These are phyloP conservation scores for Lobophora halterata DNA, from an alignment of 2,888 invertebrate genomes.

Conservation along the genomic window DNA sequence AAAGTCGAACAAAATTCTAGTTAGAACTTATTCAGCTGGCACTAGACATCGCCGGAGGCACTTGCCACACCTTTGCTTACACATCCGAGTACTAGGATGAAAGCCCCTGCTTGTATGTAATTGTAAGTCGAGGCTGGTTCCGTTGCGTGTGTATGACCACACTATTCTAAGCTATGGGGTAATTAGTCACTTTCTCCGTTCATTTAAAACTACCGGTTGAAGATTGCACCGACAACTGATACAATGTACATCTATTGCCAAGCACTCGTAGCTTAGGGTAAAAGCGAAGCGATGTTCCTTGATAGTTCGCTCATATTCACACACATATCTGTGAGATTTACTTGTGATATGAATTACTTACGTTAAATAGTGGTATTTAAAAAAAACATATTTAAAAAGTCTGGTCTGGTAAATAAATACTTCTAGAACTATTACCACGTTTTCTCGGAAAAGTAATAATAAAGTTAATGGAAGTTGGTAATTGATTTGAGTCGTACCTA, in stretches of 20 bases:
- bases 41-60: no score
- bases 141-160: constrained; percentile 47
- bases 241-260: constrained; percentile 12
- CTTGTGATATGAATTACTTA: no score
- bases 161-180: constrained; percentile 44
- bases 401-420: no score
- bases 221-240: constrained; percentile 27
- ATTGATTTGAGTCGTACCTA: constrained; percentile 26
- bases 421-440: no score
- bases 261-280: constrained; percentile 8
- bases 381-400: no score
- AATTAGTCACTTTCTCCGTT: constrained; percentile 58
- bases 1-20: no score
- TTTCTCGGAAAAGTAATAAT: constrained; percentile 11
- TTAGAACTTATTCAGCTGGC: no score
- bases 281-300: not conserved
- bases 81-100: constrained; percentile 38
- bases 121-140: constrained; percentile 36
- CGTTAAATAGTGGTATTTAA: no score
- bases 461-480: constrained; percentile 12
- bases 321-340: no score
- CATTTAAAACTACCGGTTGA: constrained; percentile 39
- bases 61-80: constrained; percentile 7
- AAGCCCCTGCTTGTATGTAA: constrained; percentile 38
- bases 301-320: constrained; percentile 7